Base-by-base conservation (phyloP, 2,888 invertebrate genomes). In the Sepiola atlantica region DNA sequence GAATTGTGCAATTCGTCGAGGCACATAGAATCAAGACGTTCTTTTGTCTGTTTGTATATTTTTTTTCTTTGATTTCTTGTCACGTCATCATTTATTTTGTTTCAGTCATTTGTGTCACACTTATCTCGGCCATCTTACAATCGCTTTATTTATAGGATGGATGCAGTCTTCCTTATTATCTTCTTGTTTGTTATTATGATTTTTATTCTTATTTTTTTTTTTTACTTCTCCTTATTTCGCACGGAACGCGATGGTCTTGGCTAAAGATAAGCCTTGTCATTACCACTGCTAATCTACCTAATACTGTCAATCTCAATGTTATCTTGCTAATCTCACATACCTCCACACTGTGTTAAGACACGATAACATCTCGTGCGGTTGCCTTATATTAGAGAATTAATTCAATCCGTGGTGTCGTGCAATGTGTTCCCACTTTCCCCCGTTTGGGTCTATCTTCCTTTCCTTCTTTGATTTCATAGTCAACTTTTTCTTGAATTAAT, bases 311-410 rank as follows among this genome's bases (percentile, higher is more conserved):
- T 77, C 77, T n/a, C 16, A 77, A 77, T 77, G 12, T 77, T n/a
- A 77, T 77, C 77, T 77, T 18, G n/a, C 77, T n/a, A 77, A 77
- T 77, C 77, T 77, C 77, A 77, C 77, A 77, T 77, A 77, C 77
- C 77, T 77, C 77, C n/a, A 77, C 77, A 77, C 77, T 77, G 77
- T 77, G 77, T 77, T 32, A 77, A 32, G 77, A 77, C 16, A 21
- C 14, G 77, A 77, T 77, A 77, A 77, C 77, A 77, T 77, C 77
- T 77, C n/a, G n/a, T 77, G 77, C 16, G 77, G 77, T 77, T 32
- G 77, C 32, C 12, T 77, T 77, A 77, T 77, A 77, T 16, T 14
- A n/a, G 77, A 77, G 32, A 77, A 77, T 77, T 77, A 77, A 77
- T 77, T 77, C 77, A 77, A 77, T 77, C 77, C 77, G 77, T 77